A percentile compares a stretch with the other conserved stretches of the same genome.
Evolutionary conservation across 2,113 vertebrate genomes (phyloP).

Genomic region (Acrocephalus kingi): DNA sequence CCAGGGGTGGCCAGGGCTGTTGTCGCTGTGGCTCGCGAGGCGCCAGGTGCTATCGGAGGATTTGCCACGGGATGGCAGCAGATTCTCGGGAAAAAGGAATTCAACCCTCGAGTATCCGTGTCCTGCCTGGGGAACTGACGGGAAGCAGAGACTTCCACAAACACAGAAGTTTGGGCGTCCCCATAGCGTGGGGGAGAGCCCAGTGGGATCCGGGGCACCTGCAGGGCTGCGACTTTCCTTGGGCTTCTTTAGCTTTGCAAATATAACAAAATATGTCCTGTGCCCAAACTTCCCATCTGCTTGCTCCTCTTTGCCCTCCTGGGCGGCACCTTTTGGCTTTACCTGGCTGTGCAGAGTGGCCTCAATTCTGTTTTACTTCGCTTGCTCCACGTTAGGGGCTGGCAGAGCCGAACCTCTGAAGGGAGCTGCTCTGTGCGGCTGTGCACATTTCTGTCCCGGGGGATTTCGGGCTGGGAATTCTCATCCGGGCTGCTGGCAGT

Average conservation of each 20-base stretch:
- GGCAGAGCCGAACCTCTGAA: background rate
- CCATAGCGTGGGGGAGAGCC: accelerated
- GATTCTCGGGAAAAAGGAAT: background rate
- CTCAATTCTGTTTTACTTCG: background rate
- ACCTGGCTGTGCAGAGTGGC: background rate
- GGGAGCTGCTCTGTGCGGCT: background rate
- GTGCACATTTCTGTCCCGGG: background rate
- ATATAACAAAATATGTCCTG: background rate
- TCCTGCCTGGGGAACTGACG: accelerated
- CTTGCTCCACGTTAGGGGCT: background rate
- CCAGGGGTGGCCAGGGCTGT: background rate
- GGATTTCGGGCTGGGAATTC: background rate
- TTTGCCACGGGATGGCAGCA: conserved; percentile 54
- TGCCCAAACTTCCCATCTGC: background rate
- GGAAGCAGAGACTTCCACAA: no score
- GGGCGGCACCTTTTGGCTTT: background rate
- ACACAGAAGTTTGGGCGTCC: background rate
- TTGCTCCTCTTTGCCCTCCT: background rate
- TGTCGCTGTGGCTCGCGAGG: background rate
- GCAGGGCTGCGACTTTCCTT: background rate
- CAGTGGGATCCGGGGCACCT: background rate
- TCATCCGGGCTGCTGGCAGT: background rate
- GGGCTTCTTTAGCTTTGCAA: background rate
- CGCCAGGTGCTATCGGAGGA: background rate
- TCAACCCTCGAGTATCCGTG: accelerated